A percentile compares a stretch with the other conserved stretches of the same genome.
These are phyloP conservation scores for Styela clava DNA, from an alignment of 23 tunicate species.

Conservation along the genomic window DNA sequence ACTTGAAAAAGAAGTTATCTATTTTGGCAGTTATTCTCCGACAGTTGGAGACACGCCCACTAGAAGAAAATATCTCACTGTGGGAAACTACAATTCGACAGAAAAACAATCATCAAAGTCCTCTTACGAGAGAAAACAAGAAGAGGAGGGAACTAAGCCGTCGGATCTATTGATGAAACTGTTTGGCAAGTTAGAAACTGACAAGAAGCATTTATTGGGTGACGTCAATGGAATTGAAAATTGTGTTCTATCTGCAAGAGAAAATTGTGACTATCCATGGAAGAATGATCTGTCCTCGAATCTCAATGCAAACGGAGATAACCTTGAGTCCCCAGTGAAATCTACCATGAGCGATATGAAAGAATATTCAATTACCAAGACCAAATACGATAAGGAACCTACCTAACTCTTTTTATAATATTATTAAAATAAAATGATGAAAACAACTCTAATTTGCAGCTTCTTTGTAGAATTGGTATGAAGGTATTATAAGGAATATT, in stretches of 20 bases:
- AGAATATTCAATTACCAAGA: no score
- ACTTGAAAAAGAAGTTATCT: conserved; percentile 36
- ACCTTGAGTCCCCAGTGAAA: neutral
- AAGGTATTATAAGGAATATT: no score
- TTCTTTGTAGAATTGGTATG: no score
- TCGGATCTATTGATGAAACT: conserved; percentile 5
- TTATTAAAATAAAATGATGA: no score
- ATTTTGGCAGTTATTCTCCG: conserved; percentile 76
- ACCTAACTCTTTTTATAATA: no score
- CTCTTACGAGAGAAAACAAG: neutral
- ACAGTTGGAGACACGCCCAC: conserved; percentile 52
- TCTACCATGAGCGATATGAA: neutral
- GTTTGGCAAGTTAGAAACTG: conserved; percentile 11
- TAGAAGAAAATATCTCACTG: conserved; percentile 36
- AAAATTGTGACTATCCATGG: neutral
- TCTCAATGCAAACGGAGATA: neutral
- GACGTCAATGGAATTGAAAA: neutral
- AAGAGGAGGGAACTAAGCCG: neutral
- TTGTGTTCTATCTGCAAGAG: neutral
- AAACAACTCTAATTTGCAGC: no score
- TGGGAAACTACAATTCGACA: neutral
- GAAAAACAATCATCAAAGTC: neutral
- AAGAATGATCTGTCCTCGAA: neutral
- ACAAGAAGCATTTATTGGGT: neutral
- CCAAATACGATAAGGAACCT: no score